A percentile compares a stretch with the other conserved stretches of the same genome.
Conservation (phyloP, 2,888 invertebrate genomes). For the Cepaea hortensis region DNA sequence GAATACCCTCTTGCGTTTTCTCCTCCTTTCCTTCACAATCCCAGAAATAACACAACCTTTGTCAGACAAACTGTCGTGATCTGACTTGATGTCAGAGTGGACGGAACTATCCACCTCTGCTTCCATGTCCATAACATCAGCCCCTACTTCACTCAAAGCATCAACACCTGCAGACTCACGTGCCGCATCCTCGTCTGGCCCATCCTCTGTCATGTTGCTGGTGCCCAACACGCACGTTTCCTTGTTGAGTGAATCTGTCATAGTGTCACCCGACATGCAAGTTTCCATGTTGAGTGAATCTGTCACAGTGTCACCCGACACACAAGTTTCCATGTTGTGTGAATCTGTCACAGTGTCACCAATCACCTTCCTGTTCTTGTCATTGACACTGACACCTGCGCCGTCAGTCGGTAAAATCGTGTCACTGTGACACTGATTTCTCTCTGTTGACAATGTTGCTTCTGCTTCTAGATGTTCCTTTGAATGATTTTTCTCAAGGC, state of each 20-base stretch:
- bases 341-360: not conserved
- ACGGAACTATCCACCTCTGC: not conserved
- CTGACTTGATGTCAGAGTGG: not conserved
- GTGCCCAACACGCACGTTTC: not conserved
- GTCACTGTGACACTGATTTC: not conserved
- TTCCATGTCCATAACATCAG: too few species aligned
- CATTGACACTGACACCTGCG: not conserved
- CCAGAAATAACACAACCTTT: not conserved
- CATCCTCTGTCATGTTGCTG: not conserved
- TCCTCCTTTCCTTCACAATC: not conserved
- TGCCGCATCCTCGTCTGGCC: not conserved
- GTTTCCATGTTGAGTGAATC: too few species aligned
- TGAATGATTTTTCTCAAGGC: not conserved
- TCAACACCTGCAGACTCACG: not conserved
- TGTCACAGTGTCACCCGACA: too few species aligned
- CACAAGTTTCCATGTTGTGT: not conserved
- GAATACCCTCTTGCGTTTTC: not conserved
- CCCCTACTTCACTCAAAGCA: not conserved
- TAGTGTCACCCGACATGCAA: too few species aligned
- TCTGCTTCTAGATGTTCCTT: not conserved
- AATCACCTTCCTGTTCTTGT: not conserved
- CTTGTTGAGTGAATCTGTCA: too few species aligned
- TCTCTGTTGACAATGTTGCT: not conserved
- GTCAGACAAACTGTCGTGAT: not conserved
- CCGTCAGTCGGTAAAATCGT: not conserved